These are phyloP conservation scores for Tyto alba DNA, from an alignment of 2,113 vertebrate species.

Conservation along the genomic window DNA sequence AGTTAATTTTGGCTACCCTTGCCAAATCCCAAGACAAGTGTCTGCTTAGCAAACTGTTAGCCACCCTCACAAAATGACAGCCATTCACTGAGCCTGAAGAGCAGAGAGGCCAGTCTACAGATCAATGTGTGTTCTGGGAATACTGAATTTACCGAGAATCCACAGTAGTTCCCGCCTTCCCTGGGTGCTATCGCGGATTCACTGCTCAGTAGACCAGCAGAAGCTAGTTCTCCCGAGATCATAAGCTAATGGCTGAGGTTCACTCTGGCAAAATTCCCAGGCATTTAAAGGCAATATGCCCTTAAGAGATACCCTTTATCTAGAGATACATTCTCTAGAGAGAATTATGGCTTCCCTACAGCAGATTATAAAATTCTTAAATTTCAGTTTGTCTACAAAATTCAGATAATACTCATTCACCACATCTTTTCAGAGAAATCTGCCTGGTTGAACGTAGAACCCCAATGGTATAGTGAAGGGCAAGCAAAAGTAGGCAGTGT, in stretches of 20 bases:
- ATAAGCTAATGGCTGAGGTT: background rate
- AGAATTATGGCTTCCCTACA: background rate
- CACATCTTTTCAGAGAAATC: background rate
- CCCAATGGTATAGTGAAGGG: fast-evolving
- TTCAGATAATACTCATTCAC: background rate
- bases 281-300: background rate
- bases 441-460: background rate
- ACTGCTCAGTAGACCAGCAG: background rate
- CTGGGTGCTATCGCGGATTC: background rate
- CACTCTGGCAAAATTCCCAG: background rate
- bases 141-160: background rate
- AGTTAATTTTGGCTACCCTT: background rate
- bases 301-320: background rate
- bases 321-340: background rate
- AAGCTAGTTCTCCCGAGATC: background rate
- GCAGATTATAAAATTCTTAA: background rate
- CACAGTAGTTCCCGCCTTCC: background rate
- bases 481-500: background rate
- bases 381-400: background rate
- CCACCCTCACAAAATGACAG: background rate
- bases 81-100: background rate
- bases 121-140: background rate
- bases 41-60: background rate
- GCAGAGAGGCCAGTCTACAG: background rate
- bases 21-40: background rate